phyloP scores from a whole-genome alignment of 64 coral and sea anemone species.

The Montipora capricornis region DNA sequence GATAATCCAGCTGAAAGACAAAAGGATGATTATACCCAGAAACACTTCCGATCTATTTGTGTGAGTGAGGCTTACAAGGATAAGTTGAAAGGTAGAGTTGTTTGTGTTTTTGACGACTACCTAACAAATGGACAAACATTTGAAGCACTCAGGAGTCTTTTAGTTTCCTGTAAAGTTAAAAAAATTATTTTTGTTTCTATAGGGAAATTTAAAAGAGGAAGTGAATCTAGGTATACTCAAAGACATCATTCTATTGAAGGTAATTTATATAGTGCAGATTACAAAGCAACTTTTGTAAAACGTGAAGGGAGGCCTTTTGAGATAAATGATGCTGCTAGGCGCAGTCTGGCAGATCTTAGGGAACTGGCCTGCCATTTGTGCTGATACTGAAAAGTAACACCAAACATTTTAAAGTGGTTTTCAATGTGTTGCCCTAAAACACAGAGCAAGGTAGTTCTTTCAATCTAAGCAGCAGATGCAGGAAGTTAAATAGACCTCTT shows the following conservation, averaged over 20 bases:
- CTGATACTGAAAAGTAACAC: too few species aligned
- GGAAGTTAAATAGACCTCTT: too few species aligned
- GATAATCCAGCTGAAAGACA: neutral
- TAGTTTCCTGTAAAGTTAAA: too few species aligned
- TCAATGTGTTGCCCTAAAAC: too few species aligned
- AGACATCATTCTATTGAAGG: slow-evolving; percentile 13
- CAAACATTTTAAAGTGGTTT: too few species aligned
- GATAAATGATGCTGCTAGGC: neutral
- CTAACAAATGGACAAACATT: too few species aligned
- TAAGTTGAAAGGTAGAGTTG: neutral
- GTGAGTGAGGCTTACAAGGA: slow-evolving; percentile 25
- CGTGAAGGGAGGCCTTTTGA: neutral
- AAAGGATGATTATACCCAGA: too few species aligned
- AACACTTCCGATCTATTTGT: neutral
- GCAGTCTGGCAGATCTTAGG: neutral
- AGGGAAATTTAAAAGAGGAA: neutral
- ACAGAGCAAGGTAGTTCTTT: too few species aligned
- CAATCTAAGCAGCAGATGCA: too few species aligned
- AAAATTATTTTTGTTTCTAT: neutral
- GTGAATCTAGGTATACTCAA: neutral
- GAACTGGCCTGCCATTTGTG: neutral
- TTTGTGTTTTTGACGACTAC: too few species aligned
- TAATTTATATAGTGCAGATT: neutral
- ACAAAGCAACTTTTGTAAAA: neutral
- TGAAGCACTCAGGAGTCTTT: too few species aligned